A percentile compares a stretch with the other conserved stretches of the same genome.
Evolutionary conservation across 2,888 invertebrate genomes (phyloP).

Genomic region (Desoria tigrina): DNA sequence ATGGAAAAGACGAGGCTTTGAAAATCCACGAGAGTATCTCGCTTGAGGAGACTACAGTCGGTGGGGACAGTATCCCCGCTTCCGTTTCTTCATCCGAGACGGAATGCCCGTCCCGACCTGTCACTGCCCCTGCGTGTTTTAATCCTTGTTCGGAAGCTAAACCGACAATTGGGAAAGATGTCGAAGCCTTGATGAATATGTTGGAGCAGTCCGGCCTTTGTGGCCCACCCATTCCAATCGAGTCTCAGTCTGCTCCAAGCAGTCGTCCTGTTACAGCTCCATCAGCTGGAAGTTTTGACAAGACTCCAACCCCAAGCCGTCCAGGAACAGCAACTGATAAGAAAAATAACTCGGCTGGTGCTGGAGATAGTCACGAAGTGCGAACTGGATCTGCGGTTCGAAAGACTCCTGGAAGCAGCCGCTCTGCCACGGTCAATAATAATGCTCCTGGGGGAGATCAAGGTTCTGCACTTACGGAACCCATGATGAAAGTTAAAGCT

Average conservation of each 20-base stretch:
- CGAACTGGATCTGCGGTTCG: background rate
- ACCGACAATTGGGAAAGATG: slow-evolving; percentile 28
- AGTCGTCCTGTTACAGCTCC: slow-evolving; percentile 10
- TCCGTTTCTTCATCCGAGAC: too few species aligned
- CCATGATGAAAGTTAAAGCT: too few species aligned
- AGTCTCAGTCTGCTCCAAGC: background rate
- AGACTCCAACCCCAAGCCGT: background rate
- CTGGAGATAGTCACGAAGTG: background rate
- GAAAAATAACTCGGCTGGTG: background rate
- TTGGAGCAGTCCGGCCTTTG: slow-evolving; percentile 31
- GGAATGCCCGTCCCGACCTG: too few species aligned
- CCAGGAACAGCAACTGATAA: background rate
- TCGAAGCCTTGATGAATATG: slow-evolving; percentile 22
- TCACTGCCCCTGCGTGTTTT: too few species aligned
- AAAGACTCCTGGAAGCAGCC: background rate
- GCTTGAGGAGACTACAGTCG: too few species aligned
- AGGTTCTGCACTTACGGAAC: too few species aligned
- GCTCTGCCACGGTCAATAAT: too few species aligned
- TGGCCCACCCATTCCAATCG: slow-evolving; percentile 14
- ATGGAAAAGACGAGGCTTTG: too few species aligned
- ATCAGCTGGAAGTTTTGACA: background rate
- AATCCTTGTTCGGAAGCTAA: too few species aligned
- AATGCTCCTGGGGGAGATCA: too few species aligned
- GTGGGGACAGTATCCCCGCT: too few species aligned
- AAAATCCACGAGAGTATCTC: too few species aligned